Percentiles rank a stretch among this genome's conserved stretches.
Conservation (phyloP, 2,797 vertebrate species). For the Percopsis omiscomaycus region DNA sequence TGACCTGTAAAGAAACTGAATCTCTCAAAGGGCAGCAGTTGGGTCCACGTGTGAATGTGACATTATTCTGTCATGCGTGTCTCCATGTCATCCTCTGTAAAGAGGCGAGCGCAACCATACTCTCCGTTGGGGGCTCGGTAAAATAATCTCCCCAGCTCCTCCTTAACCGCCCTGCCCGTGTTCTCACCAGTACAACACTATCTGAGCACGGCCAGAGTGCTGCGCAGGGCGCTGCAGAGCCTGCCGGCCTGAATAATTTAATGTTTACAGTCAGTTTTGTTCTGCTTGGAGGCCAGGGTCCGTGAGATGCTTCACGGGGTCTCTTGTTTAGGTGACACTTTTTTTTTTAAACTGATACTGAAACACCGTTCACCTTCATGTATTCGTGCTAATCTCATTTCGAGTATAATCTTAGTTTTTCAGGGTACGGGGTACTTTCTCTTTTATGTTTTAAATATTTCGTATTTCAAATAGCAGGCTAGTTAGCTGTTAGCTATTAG, state of each 20-base stretch:
- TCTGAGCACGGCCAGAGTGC: conserved; percentile 47
- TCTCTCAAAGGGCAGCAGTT: not conserved
- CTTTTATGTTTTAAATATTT: no score
- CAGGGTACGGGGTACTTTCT: no score
- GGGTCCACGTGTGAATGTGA: not conserved
- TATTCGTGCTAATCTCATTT: not conserved
- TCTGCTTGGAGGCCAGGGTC: conserved; percentile 13
- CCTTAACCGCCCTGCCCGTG: conserved; percentile 44
- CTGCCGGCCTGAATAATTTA: conserved; percentile 57
- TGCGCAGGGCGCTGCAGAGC: conserved; percentile 26
- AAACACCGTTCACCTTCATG: no score
- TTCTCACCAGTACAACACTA: conserved; percentile 57
- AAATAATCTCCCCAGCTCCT: conserved; percentile 52
- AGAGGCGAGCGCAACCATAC: conserved; percentile 33
- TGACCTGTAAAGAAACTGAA: not conserved
- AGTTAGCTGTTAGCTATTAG: no score
- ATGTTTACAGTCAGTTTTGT: conserved; percentile 61
- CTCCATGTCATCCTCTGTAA: conserved; percentile 17
- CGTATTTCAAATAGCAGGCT: no score
- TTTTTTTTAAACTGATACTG: no score
- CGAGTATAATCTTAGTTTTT: no score
- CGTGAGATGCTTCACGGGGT: conserved; percentile 18
- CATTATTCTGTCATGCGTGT: not conserved
- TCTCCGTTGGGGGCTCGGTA: conserved; percentile 48
- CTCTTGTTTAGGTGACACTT: conserved; percentile 9